phyloP scores from a whole-genome alignment of 2,113 vertebrate genomes.

The Callipepla californica region DNA sequence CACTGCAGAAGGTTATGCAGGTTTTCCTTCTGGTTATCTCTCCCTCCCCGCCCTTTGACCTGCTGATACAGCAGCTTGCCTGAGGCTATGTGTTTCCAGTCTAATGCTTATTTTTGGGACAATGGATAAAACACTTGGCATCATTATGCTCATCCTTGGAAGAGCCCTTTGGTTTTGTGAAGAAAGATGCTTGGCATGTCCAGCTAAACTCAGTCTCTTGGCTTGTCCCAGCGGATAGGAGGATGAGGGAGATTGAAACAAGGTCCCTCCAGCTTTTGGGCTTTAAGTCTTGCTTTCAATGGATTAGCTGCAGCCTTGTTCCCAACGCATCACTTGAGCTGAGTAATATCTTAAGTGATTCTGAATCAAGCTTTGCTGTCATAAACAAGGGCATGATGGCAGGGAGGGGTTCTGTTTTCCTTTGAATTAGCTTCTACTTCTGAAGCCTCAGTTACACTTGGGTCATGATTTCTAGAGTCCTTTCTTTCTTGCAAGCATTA shows the following conservation, averaged over 20 bases:
- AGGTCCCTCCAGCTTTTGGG: neutral
- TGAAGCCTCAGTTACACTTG: neutral
- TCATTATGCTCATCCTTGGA: neutral
- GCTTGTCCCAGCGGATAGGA: neutral
- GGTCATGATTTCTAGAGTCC: neutral
- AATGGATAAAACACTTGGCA: neutral
- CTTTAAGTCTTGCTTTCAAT: neutral
- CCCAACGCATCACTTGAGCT: neutral
- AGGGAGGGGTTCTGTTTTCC: neutral
- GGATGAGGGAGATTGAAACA: accelerated
- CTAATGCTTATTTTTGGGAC: neutral
- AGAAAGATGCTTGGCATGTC: neutral
- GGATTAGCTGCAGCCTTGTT: neutral
- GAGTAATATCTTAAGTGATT: neutral
- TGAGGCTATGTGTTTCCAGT: neutral
- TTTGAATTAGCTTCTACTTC: constrained; percentile 18
- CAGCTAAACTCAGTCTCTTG: neutral
- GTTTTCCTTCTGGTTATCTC: neutral
- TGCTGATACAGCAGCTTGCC: neutral
- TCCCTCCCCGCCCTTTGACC: neutral
- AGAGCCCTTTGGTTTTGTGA: neutral
- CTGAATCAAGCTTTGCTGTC: neutral
- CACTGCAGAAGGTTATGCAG: neutral
- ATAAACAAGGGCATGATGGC: neutral
- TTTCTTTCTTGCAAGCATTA: neutral